A percentile compares a stretch with the other conserved stretches of the same genome.
Conservation (phyloP, 2,113 vertebrate genomes). For the Macrotus californicus region DNA sequence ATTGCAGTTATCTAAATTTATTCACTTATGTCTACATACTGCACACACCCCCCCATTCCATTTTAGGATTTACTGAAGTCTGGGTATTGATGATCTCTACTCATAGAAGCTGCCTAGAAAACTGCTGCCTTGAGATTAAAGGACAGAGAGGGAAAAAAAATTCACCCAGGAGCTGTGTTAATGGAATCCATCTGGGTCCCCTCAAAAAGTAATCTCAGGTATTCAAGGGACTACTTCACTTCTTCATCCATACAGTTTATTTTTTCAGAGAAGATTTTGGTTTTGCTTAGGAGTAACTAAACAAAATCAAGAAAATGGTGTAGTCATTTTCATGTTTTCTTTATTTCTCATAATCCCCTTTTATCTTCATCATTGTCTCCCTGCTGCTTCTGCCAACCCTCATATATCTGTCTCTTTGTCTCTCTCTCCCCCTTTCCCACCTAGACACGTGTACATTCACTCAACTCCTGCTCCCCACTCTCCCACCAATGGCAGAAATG, state of each 20-base stretch:
- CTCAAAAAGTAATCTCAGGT: fast-evolving
- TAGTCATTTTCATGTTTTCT: neutral
- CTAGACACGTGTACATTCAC: neutral
- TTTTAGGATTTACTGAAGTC: neutral
- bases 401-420: too few species aligned
- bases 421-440: too few species aligned
- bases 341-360: neutral
- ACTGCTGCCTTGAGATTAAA: slow-evolving; percentile 75
- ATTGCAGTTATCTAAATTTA: neutral
- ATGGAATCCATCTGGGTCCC: neutral
- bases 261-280: neutral
- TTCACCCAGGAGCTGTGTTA: slow-evolving; percentile 63
- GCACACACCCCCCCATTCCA: neutral
- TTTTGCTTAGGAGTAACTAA: neutral
- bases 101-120: neutral
- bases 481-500: neutral
- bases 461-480: neutral
- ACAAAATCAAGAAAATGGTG: neutral
- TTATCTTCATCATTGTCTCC: neutral
- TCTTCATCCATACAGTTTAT: fast-evolving
- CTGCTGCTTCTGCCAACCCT: too few species aligned
- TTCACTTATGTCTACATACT: neutral
- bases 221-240: neutral
- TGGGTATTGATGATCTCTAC: neutral
- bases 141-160: slow-evolving; percentile 80